phyloP scores from a whole-genome alignment of 2,888 invertebrate genomes.

The Willowsia nigromaculata region DNA sequence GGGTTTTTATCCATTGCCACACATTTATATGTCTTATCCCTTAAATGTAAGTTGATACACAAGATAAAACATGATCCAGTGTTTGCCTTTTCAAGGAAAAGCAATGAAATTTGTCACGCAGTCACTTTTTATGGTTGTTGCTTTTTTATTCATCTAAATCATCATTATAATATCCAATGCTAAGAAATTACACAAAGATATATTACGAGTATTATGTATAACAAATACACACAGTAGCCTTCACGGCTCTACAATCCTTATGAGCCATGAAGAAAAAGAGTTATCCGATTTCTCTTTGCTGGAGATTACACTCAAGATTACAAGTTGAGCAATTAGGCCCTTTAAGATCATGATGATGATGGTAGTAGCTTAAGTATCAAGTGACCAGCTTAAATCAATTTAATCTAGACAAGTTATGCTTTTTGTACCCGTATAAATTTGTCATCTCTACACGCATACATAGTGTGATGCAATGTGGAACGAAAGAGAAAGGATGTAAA shows the following conservation, averaged over 20 bases:
- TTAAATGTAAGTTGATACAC: constrained; percentile 4
- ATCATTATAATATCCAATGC: no score
- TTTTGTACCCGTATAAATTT: constrained; percentile 7
- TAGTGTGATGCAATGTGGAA: neutral
- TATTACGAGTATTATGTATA: neutral
- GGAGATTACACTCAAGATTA: constrained; percentile 33
- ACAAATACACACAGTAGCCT: neutral
- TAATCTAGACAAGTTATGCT: neutral
- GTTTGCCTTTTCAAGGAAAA: neutral
- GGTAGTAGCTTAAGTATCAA: neutral
- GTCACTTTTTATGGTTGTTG: constrained; percentile 10
- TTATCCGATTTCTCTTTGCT: constrained; percentile 41
- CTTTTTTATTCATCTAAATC: neutral
- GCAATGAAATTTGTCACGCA: constrained; percentile 54
- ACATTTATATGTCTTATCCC: neutral
- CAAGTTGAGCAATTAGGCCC: constrained; percentile 36
- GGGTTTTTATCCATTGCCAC: neutral
- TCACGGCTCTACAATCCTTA: neutral
- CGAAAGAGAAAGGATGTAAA: neutral
- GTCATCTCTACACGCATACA: neutral
- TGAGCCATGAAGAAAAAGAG: constrained; percentile 17
- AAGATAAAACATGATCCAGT: constrained; percentile 14
- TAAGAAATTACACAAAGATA: no score
- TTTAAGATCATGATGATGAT: neutral
- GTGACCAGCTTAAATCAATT: constrained; percentile 44